Conservation (phyloP, 35 echinoderm and acorn worm species). For the Acanthaster planci region DNA sequence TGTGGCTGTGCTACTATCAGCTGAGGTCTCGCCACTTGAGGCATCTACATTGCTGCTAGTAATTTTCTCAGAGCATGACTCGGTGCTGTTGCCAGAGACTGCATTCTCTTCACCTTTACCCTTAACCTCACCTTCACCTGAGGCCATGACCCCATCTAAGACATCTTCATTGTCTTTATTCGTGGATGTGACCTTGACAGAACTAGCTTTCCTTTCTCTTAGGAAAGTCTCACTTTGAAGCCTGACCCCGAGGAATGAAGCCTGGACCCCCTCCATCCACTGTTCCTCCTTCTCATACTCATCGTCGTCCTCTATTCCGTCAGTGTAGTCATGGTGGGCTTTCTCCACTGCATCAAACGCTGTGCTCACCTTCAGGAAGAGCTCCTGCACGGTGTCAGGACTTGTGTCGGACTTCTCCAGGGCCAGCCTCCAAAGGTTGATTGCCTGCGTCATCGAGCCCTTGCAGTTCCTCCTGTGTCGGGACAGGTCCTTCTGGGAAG, state of each 20-base stretch:
- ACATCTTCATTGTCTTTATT: neutral
- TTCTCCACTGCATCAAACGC: conserved; percentile 59
- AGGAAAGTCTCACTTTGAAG: conserved; percentile 37
- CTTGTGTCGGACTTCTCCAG: conserved; percentile 33
- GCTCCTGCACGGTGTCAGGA: conserved; percentile 31
- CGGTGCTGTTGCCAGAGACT: no score
- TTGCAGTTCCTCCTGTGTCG: conserved; percentile 47
- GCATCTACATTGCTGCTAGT: no score
- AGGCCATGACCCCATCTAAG: neutral
- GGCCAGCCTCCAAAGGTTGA: conserved; percentile 45
- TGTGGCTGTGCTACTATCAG: no score
- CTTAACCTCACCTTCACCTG: neutral
- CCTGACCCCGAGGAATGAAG: conserved; percentile 44
- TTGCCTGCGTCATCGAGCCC: conserved; percentile 49
- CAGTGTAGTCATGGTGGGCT: conserved; percentile 36
- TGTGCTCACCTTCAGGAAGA: conserved; percentile 49
- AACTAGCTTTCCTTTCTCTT: conserved; percentile 3
- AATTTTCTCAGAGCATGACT: no score
- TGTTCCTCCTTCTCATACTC: conserved; percentile 50
- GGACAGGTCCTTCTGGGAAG: conserved; percentile 9
- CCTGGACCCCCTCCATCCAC: conserved; percentile 60
- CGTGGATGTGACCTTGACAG: no score
- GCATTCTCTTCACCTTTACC: neutral
- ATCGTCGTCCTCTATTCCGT: conserved; percentile 42
- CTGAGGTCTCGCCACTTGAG: no score